Base-by-base conservation (phyloP, 2,888 invertebrate species). In the Troides aeacus region DNA sequence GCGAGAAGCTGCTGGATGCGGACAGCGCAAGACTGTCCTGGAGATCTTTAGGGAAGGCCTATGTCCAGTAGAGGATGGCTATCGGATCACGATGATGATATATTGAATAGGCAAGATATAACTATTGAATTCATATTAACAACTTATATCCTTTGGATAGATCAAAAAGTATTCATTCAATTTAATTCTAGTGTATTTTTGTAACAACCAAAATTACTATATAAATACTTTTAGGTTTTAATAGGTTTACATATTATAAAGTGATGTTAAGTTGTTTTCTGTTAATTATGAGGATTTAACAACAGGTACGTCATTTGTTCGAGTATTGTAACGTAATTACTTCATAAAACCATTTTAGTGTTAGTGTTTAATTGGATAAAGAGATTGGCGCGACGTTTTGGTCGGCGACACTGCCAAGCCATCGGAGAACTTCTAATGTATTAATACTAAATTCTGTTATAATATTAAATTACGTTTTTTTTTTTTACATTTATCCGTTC, bases 301-400 rank as follows among this genome's bases (percentile, higher is more conserved):
- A 15, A 50, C 2, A 50, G 15, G 18, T 18, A 15, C 15, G 50
- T 50, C 5, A 50, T 18, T 50, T 15, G 2, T 10, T 21, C 15
- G 17, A 18, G 53, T n/a, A n/a, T 21, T 57, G 7, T 57, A 10
- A 21, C 57, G n/a, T 57, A 21, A 57, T 57, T 57, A 57, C 10
- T 8, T n/a, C 15, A 21, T 21, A 18, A 57, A 57, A 57, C 1
- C 57, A 21, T n/a, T 57, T 57, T 21, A 57, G 50, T 67, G 53
- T 62, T 62, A 23, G 23, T 64, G 50, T 65, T 30, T 61, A 64
- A 64, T 65, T 65, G 64, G 69, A 65, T 69, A 46, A 69, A 46
- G 61, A n/a, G 12, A 15, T 36, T 30, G 63, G 63, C 58, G 42
- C 42, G 62, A 42, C 42, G 61, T 65, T 65, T 58, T 46, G 17